Evolutionary conservation across 2,888 invertebrate species (phyloP), one percentile per base, ranked within the genome.

Genomic region (Andrena minutula): DNA sequence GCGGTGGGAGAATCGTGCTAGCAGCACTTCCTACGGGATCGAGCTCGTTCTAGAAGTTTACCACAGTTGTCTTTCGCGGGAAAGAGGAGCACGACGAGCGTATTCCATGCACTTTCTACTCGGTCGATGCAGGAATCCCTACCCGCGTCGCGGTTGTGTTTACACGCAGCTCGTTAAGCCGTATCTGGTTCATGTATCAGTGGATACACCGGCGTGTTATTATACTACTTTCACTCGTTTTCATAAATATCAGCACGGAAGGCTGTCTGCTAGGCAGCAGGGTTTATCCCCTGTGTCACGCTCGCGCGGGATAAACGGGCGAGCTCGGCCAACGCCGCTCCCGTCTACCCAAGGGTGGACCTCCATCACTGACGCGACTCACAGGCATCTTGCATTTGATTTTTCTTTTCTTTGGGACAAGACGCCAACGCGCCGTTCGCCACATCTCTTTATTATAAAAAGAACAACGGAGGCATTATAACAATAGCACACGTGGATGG

Each of bases 321-420:
- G 49, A 2, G 49, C 7, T n/a, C 47, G 47, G 26, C 32, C 4
- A 7, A 3, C 16, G 23, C 20, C 41, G 41, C 41, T 41, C 4
- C 41, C 41, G 41, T 41, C 41, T 41, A 5, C 10, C 35, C 23
- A 51, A 2, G 12, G 41, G 51, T 12, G 49, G 28, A 10, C 28
- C n/a, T 49, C 28, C 49, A 49, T 28, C n/a, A 26, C 20, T 30
- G 20, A 30, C 35, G 23, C 63, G 30, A 23, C 26, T 23, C 23
- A 12, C n/a, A 6, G 3, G 20, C 32, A 16, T n/a, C 30, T 23
- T 41, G 41, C 41, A 47, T 60, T 32, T 30, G 7, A n/a, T 10
- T 56, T 16, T 74, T 61, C 10, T 64, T 86, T 89, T 90, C 88
- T 88, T 91, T 84, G 88, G 90, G 89, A 91, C 85, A 87, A 90